Percentiles rank a stretch among this genome's conserved stretches.
These are phyloP conservation scores for Semotilus atromaculatus DNA, from an alignment of 2,797 vertebrate genomes.

Conservation along the genomic window DNA sequence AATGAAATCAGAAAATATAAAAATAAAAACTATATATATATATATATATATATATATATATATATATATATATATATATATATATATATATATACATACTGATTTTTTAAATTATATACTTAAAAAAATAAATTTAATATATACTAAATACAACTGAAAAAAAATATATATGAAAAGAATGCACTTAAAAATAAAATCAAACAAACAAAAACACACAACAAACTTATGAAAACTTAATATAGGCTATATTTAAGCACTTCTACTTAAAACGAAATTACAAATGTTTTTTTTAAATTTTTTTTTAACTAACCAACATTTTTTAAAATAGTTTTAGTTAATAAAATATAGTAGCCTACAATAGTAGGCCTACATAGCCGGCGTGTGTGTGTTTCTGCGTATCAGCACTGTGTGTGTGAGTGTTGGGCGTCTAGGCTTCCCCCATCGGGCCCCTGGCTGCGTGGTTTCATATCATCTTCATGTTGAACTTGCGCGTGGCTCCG, in stretches of 20 bases:
- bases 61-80: neutral
- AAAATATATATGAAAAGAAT: neutral
- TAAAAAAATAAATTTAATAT: neutral
- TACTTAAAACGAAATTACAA: neutral
- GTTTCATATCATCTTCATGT: constrained; percentile 99
- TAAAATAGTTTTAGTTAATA: neutral
- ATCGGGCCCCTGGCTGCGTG: constrained; percentile 83
- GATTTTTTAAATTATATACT: too few species aligned
- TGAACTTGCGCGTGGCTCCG: constrained; percentile 94
- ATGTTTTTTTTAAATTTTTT: neutral
- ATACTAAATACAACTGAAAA: neutral
- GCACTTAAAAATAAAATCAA: neutral
- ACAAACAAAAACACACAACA: neutral
- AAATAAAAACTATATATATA: neutral
- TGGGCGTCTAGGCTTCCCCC: constrained; percentile 82
- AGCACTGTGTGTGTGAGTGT: constrained; percentile 79
- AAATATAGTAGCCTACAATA: neutral
- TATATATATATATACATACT: neutral
- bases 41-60: neutral
- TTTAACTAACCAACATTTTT: too few species aligned
- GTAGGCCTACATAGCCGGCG: neutral
- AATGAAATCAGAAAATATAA: too few species aligned
- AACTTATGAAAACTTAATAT: too few species aligned
- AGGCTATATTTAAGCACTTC: too few species aligned
- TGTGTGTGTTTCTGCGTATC: constrained; percentile 67